Evolutionary conservation across 92 coral and sea anemone genomes (phyloP).

Genomic region (Parazoanthus swiftii): DNA sequence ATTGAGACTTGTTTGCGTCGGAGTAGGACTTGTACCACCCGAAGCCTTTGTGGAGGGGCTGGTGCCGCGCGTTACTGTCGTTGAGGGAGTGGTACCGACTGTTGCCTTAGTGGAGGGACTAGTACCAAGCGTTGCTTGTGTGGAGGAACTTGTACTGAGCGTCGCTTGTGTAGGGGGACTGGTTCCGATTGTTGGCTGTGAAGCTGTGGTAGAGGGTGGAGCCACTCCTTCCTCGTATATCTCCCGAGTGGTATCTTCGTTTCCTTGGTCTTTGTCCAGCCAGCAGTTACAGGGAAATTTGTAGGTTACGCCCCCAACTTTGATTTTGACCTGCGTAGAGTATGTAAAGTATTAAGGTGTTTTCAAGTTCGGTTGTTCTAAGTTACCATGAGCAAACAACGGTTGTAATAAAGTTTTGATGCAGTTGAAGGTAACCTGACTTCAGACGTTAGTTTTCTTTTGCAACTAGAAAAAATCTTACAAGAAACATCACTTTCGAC

Average conservation of each 20-base stretch:
- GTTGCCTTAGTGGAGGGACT: neutral
- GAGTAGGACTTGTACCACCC: neutral
- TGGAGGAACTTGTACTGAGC: neutral
- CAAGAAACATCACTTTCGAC: no score
- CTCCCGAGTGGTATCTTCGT: neutral
- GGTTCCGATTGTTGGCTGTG: neutral
- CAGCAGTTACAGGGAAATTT: slow-evolving; percentile 32
- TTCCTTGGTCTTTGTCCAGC: slow-evolving; percentile 8
- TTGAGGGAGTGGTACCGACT: neutral
- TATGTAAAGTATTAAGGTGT: neutral
- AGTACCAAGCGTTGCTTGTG: neutral
- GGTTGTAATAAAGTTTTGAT: no score
- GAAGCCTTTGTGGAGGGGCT: neutral
- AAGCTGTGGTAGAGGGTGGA: neutral
- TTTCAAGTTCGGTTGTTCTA: neutral
- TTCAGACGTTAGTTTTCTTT: no score
- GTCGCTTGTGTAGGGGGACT: neutral
- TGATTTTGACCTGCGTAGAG: slow-evolving; percentile 8
- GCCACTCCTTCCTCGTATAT: slow-evolving; percentile 11
- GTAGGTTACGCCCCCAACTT: slow-evolving; percentile 14
- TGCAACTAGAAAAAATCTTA: no score
- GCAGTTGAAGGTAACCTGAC: no score
- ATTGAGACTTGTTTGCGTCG: neutral
- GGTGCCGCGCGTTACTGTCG: neutral
- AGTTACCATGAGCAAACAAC: no score